phyloP scores from a whole-genome alignment of 1,140 invertebrate genomes.

The Leptinotarsa undecemlineata region DNA sequence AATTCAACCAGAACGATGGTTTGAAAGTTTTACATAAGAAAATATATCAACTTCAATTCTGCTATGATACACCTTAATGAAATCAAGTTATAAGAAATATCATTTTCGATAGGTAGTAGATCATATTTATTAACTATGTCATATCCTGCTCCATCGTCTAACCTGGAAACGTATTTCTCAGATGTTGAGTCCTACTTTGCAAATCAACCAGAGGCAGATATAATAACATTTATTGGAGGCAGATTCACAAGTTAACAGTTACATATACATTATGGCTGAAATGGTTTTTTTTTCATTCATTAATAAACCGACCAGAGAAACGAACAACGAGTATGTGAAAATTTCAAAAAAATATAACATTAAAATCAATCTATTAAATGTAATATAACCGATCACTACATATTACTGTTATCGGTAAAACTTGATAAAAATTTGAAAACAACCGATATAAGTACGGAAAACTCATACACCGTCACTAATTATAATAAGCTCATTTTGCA shows the following conservation, averaged over 20 bases:
- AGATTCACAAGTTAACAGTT: neutral
- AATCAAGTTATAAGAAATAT: too few species aligned
- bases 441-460: neutral
- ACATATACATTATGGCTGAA: neutral
- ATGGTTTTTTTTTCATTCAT: neutral
- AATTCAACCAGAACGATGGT: too few species aligned
- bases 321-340: neutral
- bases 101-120: too few species aligned
- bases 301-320: neutral
- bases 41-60: too few species aligned
- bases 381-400: neutral
- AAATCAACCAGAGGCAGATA: too few species aligned
- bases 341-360: neutral
- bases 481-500: neutral
- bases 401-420: neutral
- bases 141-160: neutral
- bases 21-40: too few species aligned
- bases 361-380: neutral
- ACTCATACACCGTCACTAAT: too few species aligned
- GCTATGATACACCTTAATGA: too few species aligned
- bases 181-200: neutral
- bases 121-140: neutral
- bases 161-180: neutral
- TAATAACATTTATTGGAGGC: too few species aligned
- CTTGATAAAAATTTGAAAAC: neutral